Evolutionary conservation across 2,888 invertebrate species (phyloP).

Genomic region (Rhagonycha fulva): DNA sequence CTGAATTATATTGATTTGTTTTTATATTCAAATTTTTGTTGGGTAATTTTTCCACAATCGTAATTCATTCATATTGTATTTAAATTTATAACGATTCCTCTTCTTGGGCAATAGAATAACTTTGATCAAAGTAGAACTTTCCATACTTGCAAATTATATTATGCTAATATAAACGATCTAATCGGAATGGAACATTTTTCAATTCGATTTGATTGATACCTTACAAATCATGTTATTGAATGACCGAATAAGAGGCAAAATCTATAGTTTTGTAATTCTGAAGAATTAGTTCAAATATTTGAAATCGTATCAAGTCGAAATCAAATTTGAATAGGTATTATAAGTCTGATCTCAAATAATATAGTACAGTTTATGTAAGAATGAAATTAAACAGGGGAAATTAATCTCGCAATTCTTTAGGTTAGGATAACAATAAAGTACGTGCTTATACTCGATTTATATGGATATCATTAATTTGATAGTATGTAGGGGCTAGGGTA

Average conservation of each 20-base stretch:
- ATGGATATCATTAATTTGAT: not conserved
- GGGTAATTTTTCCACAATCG: too few species aligned
- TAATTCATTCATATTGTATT: not conserved
- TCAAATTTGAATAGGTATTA: too few species aligned
- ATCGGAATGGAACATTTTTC: too few species aligned
- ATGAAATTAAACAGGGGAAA: not conserved
- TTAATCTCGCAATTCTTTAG: not conserved
- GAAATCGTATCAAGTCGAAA: too few species aligned
- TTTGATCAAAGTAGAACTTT: not conserved
- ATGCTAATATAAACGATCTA: not conserved
- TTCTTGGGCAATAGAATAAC: not conserved
- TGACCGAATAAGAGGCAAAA: not conserved
- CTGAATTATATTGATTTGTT: too few species aligned
- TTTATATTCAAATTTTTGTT: too few species aligned
- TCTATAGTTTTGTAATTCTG: too few species aligned
- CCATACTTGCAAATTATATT: not conserved
- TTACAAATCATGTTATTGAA: not conserved
- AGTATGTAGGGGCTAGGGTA: not conserved
- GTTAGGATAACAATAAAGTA: not conserved
- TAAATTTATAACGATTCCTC: not conserved
- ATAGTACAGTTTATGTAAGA: too few species aligned
- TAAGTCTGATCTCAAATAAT: too few species aligned
- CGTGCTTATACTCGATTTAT: not conserved
- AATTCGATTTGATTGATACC: not conserved
- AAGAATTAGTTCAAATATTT: too few species aligned